phyloP scores from a whole-genome alignment of 2,113 vertebrate genomes.

The Tenrec ecaudatus region DNA sequence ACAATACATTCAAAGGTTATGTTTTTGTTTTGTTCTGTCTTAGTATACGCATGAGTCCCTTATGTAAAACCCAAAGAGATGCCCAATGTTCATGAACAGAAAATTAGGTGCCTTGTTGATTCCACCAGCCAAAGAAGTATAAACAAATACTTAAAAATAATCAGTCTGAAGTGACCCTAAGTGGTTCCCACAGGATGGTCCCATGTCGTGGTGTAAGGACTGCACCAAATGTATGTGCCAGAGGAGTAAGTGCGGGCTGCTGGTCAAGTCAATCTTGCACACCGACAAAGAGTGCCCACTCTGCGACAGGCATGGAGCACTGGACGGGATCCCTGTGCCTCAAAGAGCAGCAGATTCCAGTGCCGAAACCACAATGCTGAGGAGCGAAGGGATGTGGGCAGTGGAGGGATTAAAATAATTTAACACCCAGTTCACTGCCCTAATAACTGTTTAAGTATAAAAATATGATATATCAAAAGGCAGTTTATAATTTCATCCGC shows the following conservation, averaged over 20 bases:
- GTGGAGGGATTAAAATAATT: no score
- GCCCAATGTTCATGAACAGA: not conserved
- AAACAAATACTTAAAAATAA: slow-evolving; percentile 41
- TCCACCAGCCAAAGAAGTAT: not conserved
- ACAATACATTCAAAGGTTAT: not conserved
- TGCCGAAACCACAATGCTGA: not conserved
- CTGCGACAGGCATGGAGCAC: not conserved
- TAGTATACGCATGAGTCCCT: not conserved
- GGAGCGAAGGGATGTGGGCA: not conserved
- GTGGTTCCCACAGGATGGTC: not conserved
- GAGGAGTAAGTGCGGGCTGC: not conserved
- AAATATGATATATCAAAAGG: no score
- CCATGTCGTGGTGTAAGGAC: not conserved
- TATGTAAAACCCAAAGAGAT: not conserved
- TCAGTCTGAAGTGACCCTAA: not conserved
- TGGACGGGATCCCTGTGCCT: not conserved
- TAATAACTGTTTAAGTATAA: no score
- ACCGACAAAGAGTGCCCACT: not conserved
- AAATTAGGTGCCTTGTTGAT: slow-evolving; percentile 15
- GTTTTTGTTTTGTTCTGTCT: not conserved
- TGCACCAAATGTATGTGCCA: not conserved
- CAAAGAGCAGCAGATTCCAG: not conserved
- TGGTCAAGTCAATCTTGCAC: not conserved
- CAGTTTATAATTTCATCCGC: no score
- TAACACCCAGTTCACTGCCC: no score